A percentile compares a stretch with the other conserved stretches of the same genome.
Conservation (phyloP, 2,888 invertebrate species). For the Mystacides longicornis region DNA sequence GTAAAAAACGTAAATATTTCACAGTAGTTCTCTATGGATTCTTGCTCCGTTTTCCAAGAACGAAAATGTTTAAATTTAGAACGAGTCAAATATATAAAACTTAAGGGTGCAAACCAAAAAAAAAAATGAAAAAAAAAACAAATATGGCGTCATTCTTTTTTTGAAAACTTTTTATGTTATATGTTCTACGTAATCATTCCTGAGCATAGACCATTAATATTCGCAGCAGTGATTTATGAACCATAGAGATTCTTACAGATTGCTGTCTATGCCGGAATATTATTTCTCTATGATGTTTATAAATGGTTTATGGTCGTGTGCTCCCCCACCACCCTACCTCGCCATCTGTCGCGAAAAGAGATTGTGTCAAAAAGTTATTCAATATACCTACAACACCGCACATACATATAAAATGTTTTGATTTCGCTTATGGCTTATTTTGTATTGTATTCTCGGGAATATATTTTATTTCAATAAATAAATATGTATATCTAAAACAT, state of each 20-base stretch:
- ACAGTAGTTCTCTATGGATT: too few species aligned
- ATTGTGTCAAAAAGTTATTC: constrained; percentile 1
- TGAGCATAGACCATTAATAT: too few species aligned
- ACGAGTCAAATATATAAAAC: too few species aligned
- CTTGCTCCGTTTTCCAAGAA: too few species aligned
- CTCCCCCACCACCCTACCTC: neutral
- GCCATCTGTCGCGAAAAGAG: constrained; percentile 16
- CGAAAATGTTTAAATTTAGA: too few species aligned
- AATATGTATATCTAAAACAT: neutral
- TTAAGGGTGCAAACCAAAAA: too few species aligned
- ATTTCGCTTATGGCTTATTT: constrained; percentile 18
- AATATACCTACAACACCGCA: too few species aligned
- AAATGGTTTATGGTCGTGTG: neutral
- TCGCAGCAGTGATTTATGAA: neutral
- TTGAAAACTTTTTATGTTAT: too few species aligned
- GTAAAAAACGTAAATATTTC: too few species aligned
- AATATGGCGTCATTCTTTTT: too few species aligned
- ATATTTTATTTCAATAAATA: neutral
- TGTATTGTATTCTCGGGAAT: neutral
- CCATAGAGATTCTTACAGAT: neutral
- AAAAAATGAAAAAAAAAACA: too few species aligned
- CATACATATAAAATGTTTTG: constrained; percentile 23
- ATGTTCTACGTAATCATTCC: too few species aligned
- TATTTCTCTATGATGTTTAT: constrained; percentile 3
- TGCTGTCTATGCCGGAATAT: constrained; percentile 1